Conservation (phyloP, 92 coral and sea anemone species). For the Metridium senile region DNA sequence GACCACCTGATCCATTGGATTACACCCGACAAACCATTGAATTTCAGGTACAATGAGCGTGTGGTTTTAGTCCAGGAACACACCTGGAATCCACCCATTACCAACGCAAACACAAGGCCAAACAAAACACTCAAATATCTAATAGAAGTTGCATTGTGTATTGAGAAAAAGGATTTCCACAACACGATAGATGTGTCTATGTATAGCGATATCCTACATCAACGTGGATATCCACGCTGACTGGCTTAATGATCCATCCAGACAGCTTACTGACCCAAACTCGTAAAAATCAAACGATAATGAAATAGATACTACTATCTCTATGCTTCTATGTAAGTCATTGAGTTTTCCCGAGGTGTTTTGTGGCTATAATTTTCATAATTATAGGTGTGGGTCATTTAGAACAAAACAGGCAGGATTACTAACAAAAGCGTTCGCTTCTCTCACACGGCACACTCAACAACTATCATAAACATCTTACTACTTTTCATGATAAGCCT, state of each 20-base stretch:
- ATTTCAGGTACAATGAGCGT: background rate
- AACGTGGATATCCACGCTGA: too few species aligned
- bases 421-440: background rate
- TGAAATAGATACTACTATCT: background rate
- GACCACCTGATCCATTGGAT: background rate
- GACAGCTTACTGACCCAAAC: background rate
- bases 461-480: background rate
- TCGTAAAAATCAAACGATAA: background rate
- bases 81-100: conserved; percentile 6
- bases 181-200: background rate
- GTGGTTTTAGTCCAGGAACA: conserved; percentile 1
- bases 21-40: background rate
- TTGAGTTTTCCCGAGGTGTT: background rate
- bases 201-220: too few species aligned
- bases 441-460: background rate
- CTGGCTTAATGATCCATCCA: background rate
- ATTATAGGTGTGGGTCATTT: conserved; percentile 8
- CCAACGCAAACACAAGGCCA: background rate
- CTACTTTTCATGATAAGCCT: background rate
- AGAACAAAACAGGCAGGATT: background rate
- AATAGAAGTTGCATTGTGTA: background rate
- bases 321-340: background rate
- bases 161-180: background rate
- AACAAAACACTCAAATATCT: background rate
- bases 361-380: background rate